These are phyloP conservation scores for Odontothrips loti DNA, from an alignment of 2,888 invertebrate genomes.

Conservation along the genomic window DNA sequence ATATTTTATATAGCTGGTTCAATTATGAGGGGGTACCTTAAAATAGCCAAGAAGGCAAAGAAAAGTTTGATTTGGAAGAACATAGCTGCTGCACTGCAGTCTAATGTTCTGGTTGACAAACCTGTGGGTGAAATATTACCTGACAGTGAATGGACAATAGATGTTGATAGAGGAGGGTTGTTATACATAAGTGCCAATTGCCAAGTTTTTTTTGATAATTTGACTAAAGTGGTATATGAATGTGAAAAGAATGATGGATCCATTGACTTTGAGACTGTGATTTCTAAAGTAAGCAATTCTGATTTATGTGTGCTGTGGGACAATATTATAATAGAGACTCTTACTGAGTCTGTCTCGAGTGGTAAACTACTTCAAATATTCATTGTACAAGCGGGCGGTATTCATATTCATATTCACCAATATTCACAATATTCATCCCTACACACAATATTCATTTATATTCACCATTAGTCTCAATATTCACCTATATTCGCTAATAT, in stretches of 20 bases:
- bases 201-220: not conserved
- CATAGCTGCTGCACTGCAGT: not conserved
- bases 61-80: not conserved
- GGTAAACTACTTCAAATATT: too few relatives aligned
- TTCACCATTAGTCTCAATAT: too few relatives aligned
- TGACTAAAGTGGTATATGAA: not conserved
- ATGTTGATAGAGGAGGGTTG: not conserved
- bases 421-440: too few relatives aligned
- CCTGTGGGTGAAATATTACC: not conserved
- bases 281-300: not conserved
- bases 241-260: not conserved
- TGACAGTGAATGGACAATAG: not conserved
- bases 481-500: too few relatives aligned
- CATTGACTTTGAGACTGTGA: not conserved
- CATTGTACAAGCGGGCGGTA: too few relatives aligned
- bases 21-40: not conserved
- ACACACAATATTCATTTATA: too few relatives aligned
- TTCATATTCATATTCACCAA: too few relatives aligned
- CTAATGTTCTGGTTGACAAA: not conserved
- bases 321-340: not conserved
- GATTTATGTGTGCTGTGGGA: not conserved
- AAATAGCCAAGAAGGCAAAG: not conserved
- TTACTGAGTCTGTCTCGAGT: too few relatives aligned
- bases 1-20: not conserved
- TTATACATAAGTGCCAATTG: not conserved